Base-by-base conservation (phyloP, 2,888 invertebrate species). In the Cyclophora albipunctata region DNA sequence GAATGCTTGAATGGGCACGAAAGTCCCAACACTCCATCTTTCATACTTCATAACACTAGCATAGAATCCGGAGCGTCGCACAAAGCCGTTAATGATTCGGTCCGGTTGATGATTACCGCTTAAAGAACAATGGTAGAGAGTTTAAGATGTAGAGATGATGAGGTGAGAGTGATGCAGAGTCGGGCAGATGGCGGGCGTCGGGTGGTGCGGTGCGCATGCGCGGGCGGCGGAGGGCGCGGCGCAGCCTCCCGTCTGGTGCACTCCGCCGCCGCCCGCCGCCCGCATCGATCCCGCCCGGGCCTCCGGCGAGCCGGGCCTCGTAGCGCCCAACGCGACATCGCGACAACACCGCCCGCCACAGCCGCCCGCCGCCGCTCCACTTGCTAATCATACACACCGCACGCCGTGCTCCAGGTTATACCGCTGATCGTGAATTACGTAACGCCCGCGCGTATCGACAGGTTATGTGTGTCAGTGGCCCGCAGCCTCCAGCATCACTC, bases 241-340 rank as follows among this genome's bases (percentile, higher is more conserved):
- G 83, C 78, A 77, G 80, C 80, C 80, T 78, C 78, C 79, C 71
- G 71, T 74, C 78, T 73, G 75, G 74, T 80, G 80, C 85, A 85
- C 87, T 87, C 87, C 84, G 84, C 84, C 80, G 81, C 81, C 85
- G 84, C 86, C 83, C 84, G 86, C 84, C 75, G 82, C 84, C 84
- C 84, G 84, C 85, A 86, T 85, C 84, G 85, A 84, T 84, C 83
- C 82, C 83, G 78, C 59, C 80, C 81, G 81, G 77, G 76, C 75
- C 73, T 75, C 78, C 71, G 69, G 68, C 69, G 70, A 69, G 69
- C 73, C 71, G 75, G 72, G 69, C 67, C 68, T 66, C 69, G 70
- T 69, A 76, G 77, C 78, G 75, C 78, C 79, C 78, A 67, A 59
- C 70, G 71, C 75, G 73, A 47, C 45, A 37, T 42, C 20, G 49